Percentiles rank a stretch among this genome's conserved stretches.
Evolutionary conservation across 2,888 invertebrate species (phyloP).

Genomic region (Papilio gigon): DNA sequence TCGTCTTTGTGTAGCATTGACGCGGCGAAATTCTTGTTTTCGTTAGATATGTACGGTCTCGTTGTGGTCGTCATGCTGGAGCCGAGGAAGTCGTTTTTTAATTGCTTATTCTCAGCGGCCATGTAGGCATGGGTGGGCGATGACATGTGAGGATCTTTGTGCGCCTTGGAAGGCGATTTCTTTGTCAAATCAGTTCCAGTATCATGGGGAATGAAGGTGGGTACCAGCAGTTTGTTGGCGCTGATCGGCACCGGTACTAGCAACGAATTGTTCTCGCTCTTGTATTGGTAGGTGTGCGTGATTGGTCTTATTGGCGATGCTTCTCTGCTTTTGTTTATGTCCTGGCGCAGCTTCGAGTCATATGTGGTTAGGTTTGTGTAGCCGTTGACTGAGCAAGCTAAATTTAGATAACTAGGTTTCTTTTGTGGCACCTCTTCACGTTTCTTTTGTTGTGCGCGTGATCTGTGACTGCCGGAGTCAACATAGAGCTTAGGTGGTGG

Average conservation of each 20-base stretch:
- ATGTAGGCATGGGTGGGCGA: constrained; percentile 74
- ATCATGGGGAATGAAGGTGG: constrained; percentile 80
- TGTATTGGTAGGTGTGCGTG: constrained; percentile 75
- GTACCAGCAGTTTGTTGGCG: constrained; percentile 81
- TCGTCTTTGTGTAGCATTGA: constrained; percentile 77
- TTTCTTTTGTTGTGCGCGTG: constrained; percentile 70
- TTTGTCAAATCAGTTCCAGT: constrained; percentile 74
- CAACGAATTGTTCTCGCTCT: constrained; percentile 71
- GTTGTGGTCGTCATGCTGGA: constrained; percentile 75
- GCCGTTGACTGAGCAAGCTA: constrained; percentile 95
- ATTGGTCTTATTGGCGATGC: constrained; percentile 87
- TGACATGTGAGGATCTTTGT: constrained; percentile 73
- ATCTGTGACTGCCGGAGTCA: constrained; percentile 69
- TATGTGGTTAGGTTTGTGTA: constrained; percentile 94
- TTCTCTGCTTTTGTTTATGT: constrained; percentile 87
- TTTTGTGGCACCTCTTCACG: constrained; percentile 79
- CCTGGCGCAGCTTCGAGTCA: constrained; percentile 90
- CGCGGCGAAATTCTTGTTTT: constrained; percentile 72
- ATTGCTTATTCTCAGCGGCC: constrained; percentile 77
- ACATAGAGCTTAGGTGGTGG: constrained; percentile 73
- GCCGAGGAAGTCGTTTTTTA: constrained; percentile 78
- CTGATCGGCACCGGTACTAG: constrained; percentile 77
- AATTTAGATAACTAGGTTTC: constrained; percentile 93
- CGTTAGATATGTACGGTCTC: constrained; percentile 69
- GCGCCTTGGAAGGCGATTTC: constrained; percentile 80